Evolutionary conservation across 2,797 vertebrate genomes (phyloP).

Genomic region (Neoniphon sammara): DNA sequence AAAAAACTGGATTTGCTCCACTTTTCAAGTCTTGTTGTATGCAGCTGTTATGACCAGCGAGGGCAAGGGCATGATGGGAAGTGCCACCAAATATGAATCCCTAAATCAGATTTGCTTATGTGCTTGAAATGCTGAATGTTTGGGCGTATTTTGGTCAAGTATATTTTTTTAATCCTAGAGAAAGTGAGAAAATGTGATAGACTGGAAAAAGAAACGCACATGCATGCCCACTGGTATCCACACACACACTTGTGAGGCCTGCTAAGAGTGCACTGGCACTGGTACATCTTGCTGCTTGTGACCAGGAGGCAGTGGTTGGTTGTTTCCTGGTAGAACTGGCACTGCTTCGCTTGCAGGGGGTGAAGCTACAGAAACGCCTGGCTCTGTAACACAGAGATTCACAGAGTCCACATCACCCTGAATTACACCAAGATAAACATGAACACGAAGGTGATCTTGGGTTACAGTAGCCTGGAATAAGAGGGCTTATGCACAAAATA

Average conservation of each 20-base stretch:
- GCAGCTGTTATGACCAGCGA: slow-evolving; percentile 26
- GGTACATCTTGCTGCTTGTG: slow-evolving; percentile 69
- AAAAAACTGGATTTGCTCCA: slow-evolving; percentile 36
- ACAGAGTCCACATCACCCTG: neutral
- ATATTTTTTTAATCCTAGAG: no score
- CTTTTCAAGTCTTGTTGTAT: slow-evolving; percentile 31
- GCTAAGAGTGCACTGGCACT: slow-evolving; percentile 70
- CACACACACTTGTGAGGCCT: slow-evolving; percentile 2
- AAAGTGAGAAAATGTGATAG: no score
- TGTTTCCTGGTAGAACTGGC: slow-evolving; percentile 58
- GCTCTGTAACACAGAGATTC: slow-evolving; percentile 49
- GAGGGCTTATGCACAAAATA: neutral
- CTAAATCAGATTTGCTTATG: slow-evolving; percentile 33
- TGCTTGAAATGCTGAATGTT: slow-evolving; percentile 4
- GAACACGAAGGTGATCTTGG: neutral
- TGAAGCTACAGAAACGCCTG: slow-evolving; percentile 7
- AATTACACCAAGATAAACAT: neutral
- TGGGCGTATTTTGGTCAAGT: neutral
- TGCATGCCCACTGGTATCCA: no score
- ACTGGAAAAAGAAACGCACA: no score
- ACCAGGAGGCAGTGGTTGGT: slow-evolving; percentile 49
- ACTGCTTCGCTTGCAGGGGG: slow-evolving; percentile 15
- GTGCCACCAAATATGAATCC: slow-evolving; percentile 23
- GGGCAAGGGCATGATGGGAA: slow-evolving; percentile 6
- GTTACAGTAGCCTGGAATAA: neutral